Evolutionary conservation across 2,888 invertebrate species (phyloP), one percentile per base, ranked within the genome.

Genomic region (Zeuzera pyrina): DNA sequence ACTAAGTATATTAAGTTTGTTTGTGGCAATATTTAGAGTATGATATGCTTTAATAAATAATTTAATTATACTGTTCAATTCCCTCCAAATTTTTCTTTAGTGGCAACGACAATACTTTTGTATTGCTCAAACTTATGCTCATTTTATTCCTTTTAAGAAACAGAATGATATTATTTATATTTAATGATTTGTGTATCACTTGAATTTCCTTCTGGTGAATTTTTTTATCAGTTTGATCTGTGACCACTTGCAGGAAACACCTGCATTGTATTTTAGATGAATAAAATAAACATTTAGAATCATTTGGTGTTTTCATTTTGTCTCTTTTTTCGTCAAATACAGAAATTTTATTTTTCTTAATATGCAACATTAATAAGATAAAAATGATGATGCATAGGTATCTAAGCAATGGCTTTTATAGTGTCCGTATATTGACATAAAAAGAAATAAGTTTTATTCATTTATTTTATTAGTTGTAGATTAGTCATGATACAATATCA

Each of bases 241-340:
- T 67, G 68, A 66, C 52, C 53, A 46, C 58, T 50, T 35, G 61
- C 68, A 54, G 72, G 61, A 46, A 33, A 45, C 36, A 58, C 57
- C 64, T 55, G 66, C 50, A 53, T 57, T 69, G 64, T 72, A 68
- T 62, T 69, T 78, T 78, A 76, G 65, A 66, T 57, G 52, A 70
- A 67, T 67, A 57, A 66, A 78, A 76, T 81, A 81, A 78, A 76
- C 81, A 78, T 66, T 69, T 79, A 81, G 79, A 68, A 71, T 66
- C 53, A 53, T 47, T 42, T 15, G 31, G 29, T 36, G 38, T 39
- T 69, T 68, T 65, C 53, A 47, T 58, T 61, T 49, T 43, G 11
- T 7, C 1, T 5, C 8, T 19, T 19, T 19, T 19, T 5, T 8
- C 19, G 19, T 19, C 19, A 19, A 5, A 19, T 8, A 8, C 5